These are phyloP conservation scores for Darevskia nairensis DNA, from an alignment of 2,797 vertebrate species.

Conservation along the genomic window DNA sequence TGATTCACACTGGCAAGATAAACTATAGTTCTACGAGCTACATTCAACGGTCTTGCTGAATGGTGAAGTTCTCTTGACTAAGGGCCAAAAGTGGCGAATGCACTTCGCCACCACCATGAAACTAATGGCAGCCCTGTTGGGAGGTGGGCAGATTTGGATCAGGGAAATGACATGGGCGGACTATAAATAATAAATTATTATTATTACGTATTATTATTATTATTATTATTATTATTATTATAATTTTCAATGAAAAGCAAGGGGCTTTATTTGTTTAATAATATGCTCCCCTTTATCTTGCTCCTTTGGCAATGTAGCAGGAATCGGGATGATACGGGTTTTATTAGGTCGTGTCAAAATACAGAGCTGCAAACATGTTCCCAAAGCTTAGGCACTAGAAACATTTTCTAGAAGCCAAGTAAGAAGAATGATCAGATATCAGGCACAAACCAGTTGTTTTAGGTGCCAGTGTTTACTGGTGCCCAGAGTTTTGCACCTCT, in stretches of 20 bases:
- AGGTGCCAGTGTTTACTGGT: background rate
- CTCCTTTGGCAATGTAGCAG: background rate
- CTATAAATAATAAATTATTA: no score
- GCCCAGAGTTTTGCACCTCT: background rate
- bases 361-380: background rate
- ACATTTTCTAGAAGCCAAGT: background rate
- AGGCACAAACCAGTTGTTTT: background rate
- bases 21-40: background rate
- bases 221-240: background rate
- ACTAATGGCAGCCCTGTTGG: background rate
- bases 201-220: no score
- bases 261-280: slow-evolving; percentile 31
- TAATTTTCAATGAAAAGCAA: slow-evolving; percentile 48
- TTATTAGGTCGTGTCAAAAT: slow-evolving; percentile 17
- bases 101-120: no score
- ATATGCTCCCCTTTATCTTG: slow-evolving; percentile 2
- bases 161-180: background rate
- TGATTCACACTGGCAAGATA: background rate
- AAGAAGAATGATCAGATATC: background rate
- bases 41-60: background rate
- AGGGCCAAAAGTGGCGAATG: background rate
- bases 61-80: background rate
- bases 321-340: slow-evolving; percentile 26
- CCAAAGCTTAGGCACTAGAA: background rate
- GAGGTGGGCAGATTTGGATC: background rate